Base-by-base conservation (phyloP, 2,797 vertebrate genomes). In the Chrosomus eos region DNA sequence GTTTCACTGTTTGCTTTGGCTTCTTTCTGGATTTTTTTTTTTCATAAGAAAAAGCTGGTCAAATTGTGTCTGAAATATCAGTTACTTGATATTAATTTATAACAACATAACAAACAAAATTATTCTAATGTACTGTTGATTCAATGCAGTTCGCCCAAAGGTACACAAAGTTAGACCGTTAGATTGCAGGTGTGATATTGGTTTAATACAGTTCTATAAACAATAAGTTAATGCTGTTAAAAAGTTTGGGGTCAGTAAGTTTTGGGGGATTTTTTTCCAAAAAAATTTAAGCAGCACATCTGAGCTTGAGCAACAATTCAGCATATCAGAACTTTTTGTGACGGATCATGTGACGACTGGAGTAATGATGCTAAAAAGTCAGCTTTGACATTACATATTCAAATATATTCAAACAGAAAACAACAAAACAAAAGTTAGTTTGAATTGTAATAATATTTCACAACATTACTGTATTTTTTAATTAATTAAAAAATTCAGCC, bases 391-490 rank as follows among this genome's bases (percentile, higher is more conserved):
- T 53, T 33, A 13, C 18, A 33, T 48, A 18, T 26, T 71, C 0
- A 45, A 71, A 73, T 73, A 73, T 31, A 31, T 18, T 31, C 7
- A 72, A 45, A 48, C 26, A 51, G 43, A 51, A 74, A 74, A 72
- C 7, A 31, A n/a, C n/a, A n/a, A n/a, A n/a, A n/a, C n/a, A n/a
- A n/a, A n/a, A n/a, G 71, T 48, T 53, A 33, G 0, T 53, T 53
- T 33, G 5, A 33, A 53, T 19, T 48, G 8, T 11, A 53, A 53
- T 31, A 53, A 23, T 33, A 33, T 33, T 53, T 23, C 18, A 74
- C 72, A 72, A 19, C 3, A 72, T 48, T 72, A 48, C 14, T 72
- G 16, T 55, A 14, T 45, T 14, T 45, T 45, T 55, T 0, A 23
- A 23, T 9, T 13, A 1, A 40, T n/a, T n/a, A 53, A 33, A 33